phyloP scores from a whole-genome alignment of 2,888 invertebrate species.

The Eupithecia dodoneata region DNA sequence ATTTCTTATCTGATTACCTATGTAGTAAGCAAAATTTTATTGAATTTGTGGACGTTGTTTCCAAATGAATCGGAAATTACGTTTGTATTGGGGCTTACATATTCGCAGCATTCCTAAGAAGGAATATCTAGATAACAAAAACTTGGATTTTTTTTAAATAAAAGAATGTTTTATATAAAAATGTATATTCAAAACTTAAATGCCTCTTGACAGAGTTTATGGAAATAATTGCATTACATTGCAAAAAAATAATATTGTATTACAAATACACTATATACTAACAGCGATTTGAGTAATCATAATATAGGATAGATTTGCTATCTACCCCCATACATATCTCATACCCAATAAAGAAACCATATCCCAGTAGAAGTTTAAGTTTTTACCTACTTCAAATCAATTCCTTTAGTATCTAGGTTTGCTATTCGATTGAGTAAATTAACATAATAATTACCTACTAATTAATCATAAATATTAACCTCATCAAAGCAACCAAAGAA shows the following conservation, averaged over 20 bases:
- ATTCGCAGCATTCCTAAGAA: background rate
- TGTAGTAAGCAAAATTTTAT: too few species aligned
- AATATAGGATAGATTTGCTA: slow-evolving; percentile 10
- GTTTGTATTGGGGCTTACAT: too few species aligned
- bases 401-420: background rate
- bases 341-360: slow-evolving; percentile 57
- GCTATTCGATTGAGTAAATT: background rate
- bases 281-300: background rate
- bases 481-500: background rate
- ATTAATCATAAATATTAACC: background rate
- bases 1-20: too few species aligned
- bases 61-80: too few species aligned
- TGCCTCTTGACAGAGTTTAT: slow-evolving; percentile 39
- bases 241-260: slow-evolving; percentile 15
- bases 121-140: background rate
- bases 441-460: background rate
- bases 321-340: slow-evolving; percentile 37
- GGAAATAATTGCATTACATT: slow-evolving; percentile 28
- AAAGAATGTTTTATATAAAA: slow-evolving; percentile 31
- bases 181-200: slow-evolving; percentile 52
- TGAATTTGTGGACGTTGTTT: too few species aligned
- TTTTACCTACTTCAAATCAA: background rate
- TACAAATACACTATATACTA: background rate
- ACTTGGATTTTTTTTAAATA: too few species aligned
- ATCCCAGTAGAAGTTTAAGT: slow-evolving; percentile 52